A percentile compares a stretch with the other conserved stretches of the same genome.
phyloP scores from a whole-genome alignment of 37 sponge, comb jelly and placozoan genomes.

The Bolinopsis microptera region DNA sequence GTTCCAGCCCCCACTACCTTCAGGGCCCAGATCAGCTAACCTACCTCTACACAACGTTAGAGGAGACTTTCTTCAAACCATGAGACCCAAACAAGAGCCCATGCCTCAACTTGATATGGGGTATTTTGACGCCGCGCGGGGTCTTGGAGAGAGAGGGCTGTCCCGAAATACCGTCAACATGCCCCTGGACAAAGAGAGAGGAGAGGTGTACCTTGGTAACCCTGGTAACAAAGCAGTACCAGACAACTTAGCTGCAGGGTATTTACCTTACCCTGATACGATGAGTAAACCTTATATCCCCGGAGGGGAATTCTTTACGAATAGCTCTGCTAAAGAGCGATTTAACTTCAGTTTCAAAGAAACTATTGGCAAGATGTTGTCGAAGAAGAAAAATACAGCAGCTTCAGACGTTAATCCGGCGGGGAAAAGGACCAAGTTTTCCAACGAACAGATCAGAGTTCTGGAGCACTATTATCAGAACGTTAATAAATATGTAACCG shows the following conservation, averaged over 20 bases:
- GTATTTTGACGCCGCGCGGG: background rate
- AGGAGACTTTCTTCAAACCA: background rate
- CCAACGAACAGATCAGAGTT: slow-evolving; percentile 9
- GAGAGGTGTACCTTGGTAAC: no score
- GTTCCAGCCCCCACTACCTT: background rate
- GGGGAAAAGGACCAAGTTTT: slow-evolving; percentile 48
- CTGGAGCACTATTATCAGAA: slow-evolving; percentile 45
- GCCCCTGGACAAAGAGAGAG: background rate
- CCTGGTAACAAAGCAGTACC: slow-evolving; percentile 55
- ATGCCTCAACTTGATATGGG: background rate
- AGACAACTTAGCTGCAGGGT: slow-evolving; percentile 16
- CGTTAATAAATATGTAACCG: slow-evolving; percentile 56
- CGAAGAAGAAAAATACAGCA: background rate
- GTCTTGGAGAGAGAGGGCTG: background rate
- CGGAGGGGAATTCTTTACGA: background rate
- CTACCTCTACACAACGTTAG: background rate
- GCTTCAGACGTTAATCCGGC: background rate
- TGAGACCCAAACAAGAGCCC: background rate
- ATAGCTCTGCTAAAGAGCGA: background rate
- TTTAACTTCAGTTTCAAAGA: slow-evolving; percentile 32
- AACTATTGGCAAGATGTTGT: slow-evolving; percentile 41
- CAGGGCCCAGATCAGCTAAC: slow-evolving; percentile 24
- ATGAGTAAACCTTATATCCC: background rate
- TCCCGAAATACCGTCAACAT: background rate
- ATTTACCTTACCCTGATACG: background rate